A percentile compares a stretch with the other conserved stretches of the same genome.
Conservation (phyloP, 2,113 vertebrate genomes). For the Sinocyclocheilus rhinocerous region DNA sequence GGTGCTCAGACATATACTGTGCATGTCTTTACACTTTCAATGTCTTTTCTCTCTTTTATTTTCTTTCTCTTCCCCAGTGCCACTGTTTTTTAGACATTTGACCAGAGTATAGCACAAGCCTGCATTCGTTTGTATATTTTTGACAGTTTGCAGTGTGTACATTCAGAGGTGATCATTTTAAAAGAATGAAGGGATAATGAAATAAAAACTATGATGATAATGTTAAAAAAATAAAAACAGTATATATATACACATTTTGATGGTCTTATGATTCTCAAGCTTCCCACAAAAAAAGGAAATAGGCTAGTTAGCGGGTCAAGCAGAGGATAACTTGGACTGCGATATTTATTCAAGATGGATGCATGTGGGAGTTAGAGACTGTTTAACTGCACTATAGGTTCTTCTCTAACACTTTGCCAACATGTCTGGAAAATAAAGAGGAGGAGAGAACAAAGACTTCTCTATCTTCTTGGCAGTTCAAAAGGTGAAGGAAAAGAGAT, state of each 20-base stretch:
- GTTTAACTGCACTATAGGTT: slow-evolving; percentile 10
- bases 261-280: slow-evolving; percentile 29
- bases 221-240: slow-evolving; percentile 80
- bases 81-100: slow-evolving; percentile 82
- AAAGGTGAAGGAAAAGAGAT: slow-evolving; percentile 40
- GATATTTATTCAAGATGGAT: slow-evolving; percentile 24
- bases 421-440: slow-evolving; percentile 36
- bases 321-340: slow-evolving; percentile 16
- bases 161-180: slow-evolving; percentile 83
- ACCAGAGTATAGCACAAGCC: slow-evolving; percentile 84
- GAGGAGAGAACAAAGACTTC: slow-evolving; percentile 38
- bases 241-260: slow-evolving; percentile 72
- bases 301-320: neutral
- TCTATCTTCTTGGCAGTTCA: slow-evolving; percentile 45
- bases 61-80: slow-evolving; percentile 69
- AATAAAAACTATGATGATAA: slow-evolving; percentile 75
- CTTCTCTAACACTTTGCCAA: slow-evolving; percentile 28
- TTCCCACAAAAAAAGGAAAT: neutral
- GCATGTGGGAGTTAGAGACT: slow-evolving; percentile 9
- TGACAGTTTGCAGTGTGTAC: slow-evolving; percentile 83
- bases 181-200: slow-evolving; percentile 77
- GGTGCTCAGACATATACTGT: slow-evolving; percentile 77
- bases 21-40: slow-evolving; percentile 79
- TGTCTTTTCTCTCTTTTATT: slow-evolving; percentile 63
- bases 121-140: slow-evolving; percentile 85